Base-by-base conservation (phyloP, 2,888 invertebrate species). In the Microctonus aethiopoides region DNA sequence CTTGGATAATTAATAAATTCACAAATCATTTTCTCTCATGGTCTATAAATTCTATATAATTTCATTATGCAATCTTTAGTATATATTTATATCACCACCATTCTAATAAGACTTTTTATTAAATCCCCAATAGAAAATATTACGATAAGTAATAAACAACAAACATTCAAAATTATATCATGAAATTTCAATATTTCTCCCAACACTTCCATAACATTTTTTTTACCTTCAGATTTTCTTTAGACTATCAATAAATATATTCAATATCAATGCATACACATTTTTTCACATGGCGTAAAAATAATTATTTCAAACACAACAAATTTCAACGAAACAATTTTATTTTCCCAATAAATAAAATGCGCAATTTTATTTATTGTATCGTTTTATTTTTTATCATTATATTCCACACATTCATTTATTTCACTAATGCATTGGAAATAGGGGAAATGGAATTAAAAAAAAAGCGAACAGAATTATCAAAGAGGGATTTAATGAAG, bases 401-500 rank as follows among this genome's bases (percentile, higher is more conserved):
- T 10, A 56, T 56, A 13, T n/a, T 39, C 4, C 2, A 6, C 13
- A 56, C n/a, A n/a, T 29, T 26, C 26, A 56, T n/a, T 29, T 24
- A 56, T 56, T 56, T 29, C 5, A 13, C 26, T 56, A n/a, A 51
- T 60, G 9, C 13, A 34, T 39, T 39, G 61, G 24, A 36, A 10
- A 68, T 52, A 16, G n/a, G 46, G 9, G 22, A 67, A 59, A 59
- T 36, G 1, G 20, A 29, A 34, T 16, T 34, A 26, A 29, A 36
- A 39, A 34, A 56, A 52, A 32, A 59, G 61, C 59, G 32, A 10
- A 20, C 34, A 20, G 51, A 62, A 57, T 64, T 67, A 70, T 66
- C 61, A 56, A 59, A 32, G 34, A 62, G 32, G 46, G 56, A 70
- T 73, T 73, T 67, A 70, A 70, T 70, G 66, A 66, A 70, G 56